Evolutionary conservation across 2,797 vertebrate species (phyloP), one percentile per base, ranked within the genome.

Genomic region (Syncerus caffer): DNA sequence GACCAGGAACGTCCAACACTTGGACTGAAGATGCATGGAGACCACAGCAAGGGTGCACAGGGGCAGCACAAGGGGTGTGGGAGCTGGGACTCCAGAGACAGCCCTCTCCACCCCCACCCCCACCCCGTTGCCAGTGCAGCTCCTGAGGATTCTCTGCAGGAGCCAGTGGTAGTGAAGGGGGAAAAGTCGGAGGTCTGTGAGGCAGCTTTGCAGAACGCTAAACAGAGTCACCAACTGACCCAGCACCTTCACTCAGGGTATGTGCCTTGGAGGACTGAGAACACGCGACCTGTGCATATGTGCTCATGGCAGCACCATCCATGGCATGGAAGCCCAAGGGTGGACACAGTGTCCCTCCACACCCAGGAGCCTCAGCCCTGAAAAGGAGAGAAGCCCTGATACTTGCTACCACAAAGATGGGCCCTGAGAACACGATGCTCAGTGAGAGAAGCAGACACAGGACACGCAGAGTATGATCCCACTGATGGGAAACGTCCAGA

Each of bases 251-350:
- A 12, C 6, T 25, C 76, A 87, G 57, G 42, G 42, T 12, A 2
- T 1, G 9, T 4, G 11, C 53, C 78, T 34, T 5, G 9, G 38
- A 16, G 7, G 11, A 51, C 19, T 1, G 10, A 19, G 25, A 47
- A 14, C 38, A 55, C 1, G 0, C 0, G 4, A 79, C 27, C 58
- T 29, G 27, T 3, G 8, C 5, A 2, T 9, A 38, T 14, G 7
- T 0, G 8, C 12, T 21, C 19, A 38, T 1, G 6, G 79, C 79
- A 14, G 17, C 19, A 51, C 27, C 5, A 23, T 9, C 42, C 34
- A 42, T 15, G 12, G 64, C 34, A 42, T 15, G 12, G 64, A 25
- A 19, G 64, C 7, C 67, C 85, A 16, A 13, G 12, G 1, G 53
- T 14, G 15, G 25, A 55, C 55, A 50, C 10, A 10, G 2, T 50